A percentile compares a stretch with the other conserved stretches of the same genome.
Conservation (phyloP, 2,797 vertebrate genomes). For the Oryzias dopingdopingensis region DNA sequence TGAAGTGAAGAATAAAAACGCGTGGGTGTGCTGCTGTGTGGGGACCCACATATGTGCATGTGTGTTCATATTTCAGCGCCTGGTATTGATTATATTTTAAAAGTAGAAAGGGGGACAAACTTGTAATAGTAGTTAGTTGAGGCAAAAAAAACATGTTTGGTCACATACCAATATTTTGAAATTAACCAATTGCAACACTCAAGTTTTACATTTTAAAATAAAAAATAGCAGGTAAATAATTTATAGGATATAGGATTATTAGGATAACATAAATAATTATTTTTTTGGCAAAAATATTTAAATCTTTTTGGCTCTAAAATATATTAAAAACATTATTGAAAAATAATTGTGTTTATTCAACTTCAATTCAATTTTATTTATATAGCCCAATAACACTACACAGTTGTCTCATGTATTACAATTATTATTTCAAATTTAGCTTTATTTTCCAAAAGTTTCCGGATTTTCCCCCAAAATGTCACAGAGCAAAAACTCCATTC, state of each 20-base stretch:
- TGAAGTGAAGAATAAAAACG: constrained; percentile 52
- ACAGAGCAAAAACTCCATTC: no score
- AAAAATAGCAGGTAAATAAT: neutral
- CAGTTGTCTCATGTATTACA: no score
- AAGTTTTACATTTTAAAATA: neutral
- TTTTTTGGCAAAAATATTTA: no score
- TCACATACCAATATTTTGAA: constrained; percentile 3
- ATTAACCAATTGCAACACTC: constrained; percentile 6
- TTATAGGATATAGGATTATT: no score
- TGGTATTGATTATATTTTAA: constrained; percentile 57
- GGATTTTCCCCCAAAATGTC: neutral
- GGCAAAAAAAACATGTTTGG: neutral
- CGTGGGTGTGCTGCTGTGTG: constrained; percentile 12
- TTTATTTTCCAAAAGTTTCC: neutral
- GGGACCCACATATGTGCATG: constrained; percentile 53
- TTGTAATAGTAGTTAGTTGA: constrained; percentile 7
- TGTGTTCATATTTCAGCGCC: constrained; percentile 67
- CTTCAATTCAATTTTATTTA: no score
- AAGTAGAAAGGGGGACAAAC: constrained; percentile 6
- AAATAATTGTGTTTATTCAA: no score
- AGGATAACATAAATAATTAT: no score
- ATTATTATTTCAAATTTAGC: neutral
- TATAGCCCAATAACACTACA: no score
- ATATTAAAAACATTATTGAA: no score
- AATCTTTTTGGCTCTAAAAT: no score